Evolutionary conservation across 92 coral and sea anemone genomes (phyloP), one percentile per base, ranked within the genome.

Genomic region (Blastomussa wellsi): DNA sequence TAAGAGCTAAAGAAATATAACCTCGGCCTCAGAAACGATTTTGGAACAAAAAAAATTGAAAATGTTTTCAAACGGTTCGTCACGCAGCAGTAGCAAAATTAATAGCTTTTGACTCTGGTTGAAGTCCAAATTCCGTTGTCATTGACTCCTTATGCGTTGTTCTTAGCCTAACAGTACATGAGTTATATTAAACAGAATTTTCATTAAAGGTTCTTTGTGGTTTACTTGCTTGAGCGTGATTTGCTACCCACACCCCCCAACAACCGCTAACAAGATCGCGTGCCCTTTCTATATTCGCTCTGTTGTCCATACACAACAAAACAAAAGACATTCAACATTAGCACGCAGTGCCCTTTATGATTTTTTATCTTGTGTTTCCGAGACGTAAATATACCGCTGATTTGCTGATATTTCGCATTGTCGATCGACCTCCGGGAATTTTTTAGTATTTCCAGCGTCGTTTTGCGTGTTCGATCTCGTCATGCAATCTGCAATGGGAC

Each of bases 181-280:
- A 24, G 26, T 24, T 62, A 24, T 24, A 24, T 62, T 19, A 62
- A 8, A 24, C 68, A 3, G 29, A 62, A 9, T 39, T 72, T 24
- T 24, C 1, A 37, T 36, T 36, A 19, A 70, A 36, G 24, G 1
- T 36, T 33, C 12, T 37, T 36, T 35, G 20, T 44, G 49, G 1
- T 44, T 44, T 17, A 10, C 75, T 36, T 37, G 44, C 49, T 47
- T 47, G 41, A 7, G 3, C 60, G 51, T 32, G 14, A 39, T 33
- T 47, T 24, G 33, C 38, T 20, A 26, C n/a, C 59, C 82, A 79
- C 48, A 36, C 81, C 55, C 69, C 17, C 19, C 5, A 78, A 78
- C 20, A 29, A 47, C 36, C 24, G 79, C 48, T 1, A 78, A 60
- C 24, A 64, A 38, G 38, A 39, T 79, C 73, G 82, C 82, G 82